phyloP scores from a whole-genome alignment of 2,113 vertebrate genomes.

The Gnathochromis pfefferi region DNA sequence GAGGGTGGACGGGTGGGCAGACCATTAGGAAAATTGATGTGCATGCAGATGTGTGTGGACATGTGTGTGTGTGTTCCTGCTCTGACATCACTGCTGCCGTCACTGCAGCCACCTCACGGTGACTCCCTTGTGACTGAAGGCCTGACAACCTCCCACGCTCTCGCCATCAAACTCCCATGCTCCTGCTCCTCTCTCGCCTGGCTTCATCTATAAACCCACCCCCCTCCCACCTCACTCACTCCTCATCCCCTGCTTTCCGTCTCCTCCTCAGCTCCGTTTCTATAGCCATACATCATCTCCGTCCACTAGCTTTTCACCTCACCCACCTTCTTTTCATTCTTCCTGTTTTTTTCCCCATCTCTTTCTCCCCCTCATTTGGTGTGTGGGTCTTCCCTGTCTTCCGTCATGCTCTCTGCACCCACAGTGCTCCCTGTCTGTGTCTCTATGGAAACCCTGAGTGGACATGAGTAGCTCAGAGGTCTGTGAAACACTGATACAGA shows the following conservation, averaged over 20 bases:
- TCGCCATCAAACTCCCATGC: slow-evolving; percentile 23
- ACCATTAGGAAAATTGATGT: slow-evolving; percentile 51
- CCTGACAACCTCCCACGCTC: slow-evolving; percentile 64
- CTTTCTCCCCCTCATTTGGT: slow-evolving; percentile 41
- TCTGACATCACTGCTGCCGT: slow-evolving; percentile 64
- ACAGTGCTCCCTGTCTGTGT: slow-evolving; percentile 46
- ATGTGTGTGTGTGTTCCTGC: not conserved
- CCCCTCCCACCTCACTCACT: not conserved
- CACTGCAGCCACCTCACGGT: slow-evolving; percentile 61
- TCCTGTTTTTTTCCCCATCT: slow-evolving; percentile 4
- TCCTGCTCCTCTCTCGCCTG: not conserved
- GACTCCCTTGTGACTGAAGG: slow-evolving; percentile 64
- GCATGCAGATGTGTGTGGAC: not conserved
- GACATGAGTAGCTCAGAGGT: slow-evolving; percentile 56
- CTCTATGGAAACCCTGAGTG: slow-evolving; percentile 67
- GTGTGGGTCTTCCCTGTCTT: slow-evolving; percentile 64
- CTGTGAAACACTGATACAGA: slow-evolving; percentile 54
- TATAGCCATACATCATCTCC: not conserved
- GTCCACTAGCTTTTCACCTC: slow-evolving; percentile 3
- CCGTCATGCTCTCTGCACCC: slow-evolving; percentile 42
- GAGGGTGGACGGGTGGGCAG: slow-evolving; percentile 24
- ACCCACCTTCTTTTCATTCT: not conserved
- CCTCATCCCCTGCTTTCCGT: not conserved
- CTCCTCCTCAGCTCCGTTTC: not conserved
- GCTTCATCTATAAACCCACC: not conserved